Evolutionary conservation across 2,797 vertebrate genomes (phyloP).

Genomic region (Eospalax fontanierii): DNA sequence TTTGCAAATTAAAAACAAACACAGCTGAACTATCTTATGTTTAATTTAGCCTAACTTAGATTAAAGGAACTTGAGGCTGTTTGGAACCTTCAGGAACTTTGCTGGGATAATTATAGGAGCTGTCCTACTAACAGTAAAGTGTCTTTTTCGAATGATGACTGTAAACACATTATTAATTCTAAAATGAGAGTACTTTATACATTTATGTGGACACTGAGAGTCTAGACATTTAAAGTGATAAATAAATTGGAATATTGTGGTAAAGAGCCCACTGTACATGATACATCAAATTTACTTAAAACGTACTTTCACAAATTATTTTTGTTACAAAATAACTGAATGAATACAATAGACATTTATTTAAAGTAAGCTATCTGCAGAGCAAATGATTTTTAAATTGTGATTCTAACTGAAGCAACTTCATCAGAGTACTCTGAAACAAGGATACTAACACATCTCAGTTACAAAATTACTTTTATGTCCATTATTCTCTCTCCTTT

Average conservation of each 20-base stretch:
- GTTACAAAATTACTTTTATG: background rate
- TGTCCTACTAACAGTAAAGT: background rate
- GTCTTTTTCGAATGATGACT: conserved; percentile 25
- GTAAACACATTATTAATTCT: conserved; percentile 43
- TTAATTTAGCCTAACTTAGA: conserved; percentile 80
- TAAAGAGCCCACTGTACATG: background rate
- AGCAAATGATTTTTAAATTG: background rate
- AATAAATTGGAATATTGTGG: background rate
- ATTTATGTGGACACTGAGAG: background rate
- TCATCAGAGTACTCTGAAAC: background rate
- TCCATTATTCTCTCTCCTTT: background rate
- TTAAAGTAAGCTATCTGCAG: background rate
- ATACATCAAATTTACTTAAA: background rate
- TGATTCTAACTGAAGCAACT: background rate
- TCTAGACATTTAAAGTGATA: background rate
- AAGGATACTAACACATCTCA: background rate
- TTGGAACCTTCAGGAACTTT: conserved; percentile 68
- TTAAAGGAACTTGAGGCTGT: conserved; percentile 73
- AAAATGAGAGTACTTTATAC: background rate
- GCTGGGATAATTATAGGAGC: conserved; percentile 49
- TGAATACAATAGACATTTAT: background rate
- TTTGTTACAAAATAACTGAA: background rate
- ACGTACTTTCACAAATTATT: background rate
- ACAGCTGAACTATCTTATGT: conserved; percentile 82
- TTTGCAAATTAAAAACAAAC: conserved; percentile 87